These are phyloP conservation scores for Teleopsis dalmanni DNA, from an alignment of 1,140 invertebrate species.

Conservation along the genomic window DNA sequence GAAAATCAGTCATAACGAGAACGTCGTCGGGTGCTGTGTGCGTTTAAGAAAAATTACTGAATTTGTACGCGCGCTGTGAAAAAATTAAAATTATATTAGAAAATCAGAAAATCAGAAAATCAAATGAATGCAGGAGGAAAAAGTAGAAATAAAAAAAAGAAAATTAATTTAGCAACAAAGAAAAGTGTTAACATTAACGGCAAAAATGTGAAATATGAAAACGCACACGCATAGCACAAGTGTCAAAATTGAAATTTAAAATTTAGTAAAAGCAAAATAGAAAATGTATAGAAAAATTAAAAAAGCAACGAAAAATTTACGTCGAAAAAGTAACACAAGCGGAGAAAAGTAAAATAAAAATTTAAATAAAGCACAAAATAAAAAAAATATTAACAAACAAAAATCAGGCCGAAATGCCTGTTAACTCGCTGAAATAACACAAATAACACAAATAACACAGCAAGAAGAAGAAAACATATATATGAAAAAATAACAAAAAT, in stretches of 20 bases:
- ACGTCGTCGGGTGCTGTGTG: conserved; percentile 44
- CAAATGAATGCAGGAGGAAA: neutral
- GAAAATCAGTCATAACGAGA: conserved; percentile 45
- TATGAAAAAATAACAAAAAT: neutral
- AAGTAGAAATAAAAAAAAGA: conserved; percentile 6
- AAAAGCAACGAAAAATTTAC: neutral
- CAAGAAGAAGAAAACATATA: neutral
- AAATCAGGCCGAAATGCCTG: neutral
- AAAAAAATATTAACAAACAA: neutral
- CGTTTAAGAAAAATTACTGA: conserved; percentile 16
- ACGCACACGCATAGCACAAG: neutral
- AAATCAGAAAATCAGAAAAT: conserved; percentile 13
- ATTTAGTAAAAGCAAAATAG: neutral
- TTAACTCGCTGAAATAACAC: neutral
- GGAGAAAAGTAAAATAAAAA: neutral
- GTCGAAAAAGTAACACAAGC: neutral
- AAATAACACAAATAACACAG: neutral
- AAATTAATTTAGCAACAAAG: conserved; percentile 6
- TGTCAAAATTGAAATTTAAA: neutral
- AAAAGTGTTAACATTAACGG: neutral
- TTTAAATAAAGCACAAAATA: neutral
- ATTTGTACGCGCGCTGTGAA: conserved; percentile 17
- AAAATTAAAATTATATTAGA: conserved; percentile 10
- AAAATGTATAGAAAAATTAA: neutral
- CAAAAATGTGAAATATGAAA: conserved; percentile 5